Base-by-base conservation (phyloP, 1,140 invertebrate species). In the Drosophila carrolli region DNA sequence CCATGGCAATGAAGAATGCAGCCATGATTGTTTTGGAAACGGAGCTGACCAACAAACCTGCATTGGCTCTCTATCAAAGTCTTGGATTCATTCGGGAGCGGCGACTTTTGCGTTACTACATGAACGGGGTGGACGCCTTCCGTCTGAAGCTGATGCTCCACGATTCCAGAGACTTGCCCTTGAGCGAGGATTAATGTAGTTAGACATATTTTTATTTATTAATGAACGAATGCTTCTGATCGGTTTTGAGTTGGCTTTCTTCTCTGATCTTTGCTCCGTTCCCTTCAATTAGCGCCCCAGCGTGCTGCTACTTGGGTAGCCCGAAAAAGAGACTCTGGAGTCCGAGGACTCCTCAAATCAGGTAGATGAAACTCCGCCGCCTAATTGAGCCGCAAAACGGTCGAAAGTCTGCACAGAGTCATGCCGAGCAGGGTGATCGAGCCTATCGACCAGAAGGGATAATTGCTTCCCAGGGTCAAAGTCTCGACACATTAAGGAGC, bases 1-100 rank as follows among this genome's bases (percentile, higher is more conserved):
- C 96, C 57, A 99, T 99, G 98, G 95, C 97, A 44, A 94, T 95
- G 72, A 96, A 97, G 92, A 95, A 97, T 92, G 98, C 98, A 57
- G 98, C 98, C 93, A 98, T 99, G 94, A 97, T 99, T 79, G 97
- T 99, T 11, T 93, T 99, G 72, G 98, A 99, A 94, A 99, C 98
- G 19, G 98, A 99, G 94, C 97, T 99, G 60, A 99, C 97, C 48
- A 99, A 99, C 93, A 96, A 96, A 93, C 96, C 97, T 74, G 98
- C 98, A 35, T 93, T 99, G 75, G 95, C 95, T 83, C 94, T 99
- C 0, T 99, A 99, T 92, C 98, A 99, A 93, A 99, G 98, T 93
- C 93, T 99, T 27, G 98, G 98, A 11, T 99, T 99, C 94, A 97
- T 99, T 29, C 94, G 98, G 55, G 98, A 99, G 93, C 98, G 99